A percentile compares a stretch with the other conserved stretches of the same genome.
phyloP scores from a whole-genome alignment of 2,113 vertebrate genomes.

The Indicator indicator region DNA sequence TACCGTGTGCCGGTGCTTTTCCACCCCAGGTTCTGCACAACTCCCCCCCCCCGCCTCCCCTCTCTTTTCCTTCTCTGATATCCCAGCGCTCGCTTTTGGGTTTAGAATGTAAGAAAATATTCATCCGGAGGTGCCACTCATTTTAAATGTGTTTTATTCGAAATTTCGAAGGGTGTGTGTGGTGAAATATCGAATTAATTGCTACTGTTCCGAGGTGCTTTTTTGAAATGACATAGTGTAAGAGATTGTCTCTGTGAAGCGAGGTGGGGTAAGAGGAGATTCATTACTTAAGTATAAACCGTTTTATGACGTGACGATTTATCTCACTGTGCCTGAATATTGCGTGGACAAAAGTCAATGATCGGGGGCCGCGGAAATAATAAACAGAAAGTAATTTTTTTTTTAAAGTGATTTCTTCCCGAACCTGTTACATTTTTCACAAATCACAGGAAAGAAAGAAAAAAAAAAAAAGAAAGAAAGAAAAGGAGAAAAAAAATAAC shows the following conservation, averaged over 20 bases:
- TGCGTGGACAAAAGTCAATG: neutral
- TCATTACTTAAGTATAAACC: slow-evolving; percentile 32
- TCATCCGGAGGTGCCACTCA: neutral
- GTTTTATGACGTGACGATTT: slow-evolving; percentile 39
- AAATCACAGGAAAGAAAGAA: neutral
- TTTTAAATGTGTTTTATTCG: neutral
- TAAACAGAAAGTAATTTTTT: neutral
- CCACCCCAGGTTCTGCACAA: neutral
- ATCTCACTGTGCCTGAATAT: slow-evolving; percentile 8
- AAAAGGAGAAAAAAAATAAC: neutral
- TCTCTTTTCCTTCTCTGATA: neutral
- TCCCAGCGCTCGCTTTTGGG: neutral
- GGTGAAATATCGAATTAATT: neutral
- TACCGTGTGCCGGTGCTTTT: neutral
- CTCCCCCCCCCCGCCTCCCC: neutral
- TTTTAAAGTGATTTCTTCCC: neutral
- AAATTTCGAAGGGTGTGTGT: neutral
- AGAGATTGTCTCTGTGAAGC: neutral
- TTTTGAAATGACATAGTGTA: neutral
- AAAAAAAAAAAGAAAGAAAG: neutral
- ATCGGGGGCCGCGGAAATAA: neutral
- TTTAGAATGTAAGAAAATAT: neutral
- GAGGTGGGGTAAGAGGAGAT: neutral
- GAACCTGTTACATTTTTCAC: slow-evolving; percentile 49
- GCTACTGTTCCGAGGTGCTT: neutral